phyloP scores from a whole-genome alignment of 2,888 invertebrate genomes.

The Holacanthella duospinosa region DNA sequence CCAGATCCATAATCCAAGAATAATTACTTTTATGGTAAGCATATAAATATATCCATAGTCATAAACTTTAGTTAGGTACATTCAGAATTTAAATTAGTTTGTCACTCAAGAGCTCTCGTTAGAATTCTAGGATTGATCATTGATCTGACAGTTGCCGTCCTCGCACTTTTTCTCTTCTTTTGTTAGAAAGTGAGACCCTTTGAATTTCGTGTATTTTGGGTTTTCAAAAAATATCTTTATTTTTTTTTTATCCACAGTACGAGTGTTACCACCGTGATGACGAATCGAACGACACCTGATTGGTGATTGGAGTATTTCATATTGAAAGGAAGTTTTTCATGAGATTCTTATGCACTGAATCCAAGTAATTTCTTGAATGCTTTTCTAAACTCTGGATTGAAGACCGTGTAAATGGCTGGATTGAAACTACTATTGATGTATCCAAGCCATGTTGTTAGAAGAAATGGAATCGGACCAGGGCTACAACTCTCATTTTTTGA shows the following conservation, averaged over 20 bases:
- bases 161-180: too few relatives aligned
- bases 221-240: too few relatives aligned
- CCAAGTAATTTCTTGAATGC: conserved; percentile 90
- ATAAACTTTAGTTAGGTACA: neutral
- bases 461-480: conserved; percentile 78
- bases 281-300: too few relatives aligned
- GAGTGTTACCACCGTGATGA: too few relatives aligned
- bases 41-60: neutral
- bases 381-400: conserved; percentile 92
- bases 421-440: conserved; percentile 90
- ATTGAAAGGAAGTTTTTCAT: too few relatives aligned
- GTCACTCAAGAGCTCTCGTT: neutral
- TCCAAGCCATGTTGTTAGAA: conserved; percentile 93
- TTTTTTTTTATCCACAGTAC: too few relatives aligned
- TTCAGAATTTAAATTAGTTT: neutral
- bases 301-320: neutral
- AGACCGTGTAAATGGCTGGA: conserved; percentile 57
- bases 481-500: conserved; percentile 59
- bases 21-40: neutral
- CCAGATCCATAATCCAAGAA: conserved; percentile 2
- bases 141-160: too few relatives aligned
- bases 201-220: too few relatives aligned
- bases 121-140: neutral
- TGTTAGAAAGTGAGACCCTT: too few relatives aligned
- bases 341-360: conserved; percentile 45